Percentiles rank a stretch among this genome's conserved stretches.
These are phyloP conservation scores for Choloepus didactylus DNA, from an alignment of 2,797 vertebrate species.

Conservation along the genomic window DNA sequence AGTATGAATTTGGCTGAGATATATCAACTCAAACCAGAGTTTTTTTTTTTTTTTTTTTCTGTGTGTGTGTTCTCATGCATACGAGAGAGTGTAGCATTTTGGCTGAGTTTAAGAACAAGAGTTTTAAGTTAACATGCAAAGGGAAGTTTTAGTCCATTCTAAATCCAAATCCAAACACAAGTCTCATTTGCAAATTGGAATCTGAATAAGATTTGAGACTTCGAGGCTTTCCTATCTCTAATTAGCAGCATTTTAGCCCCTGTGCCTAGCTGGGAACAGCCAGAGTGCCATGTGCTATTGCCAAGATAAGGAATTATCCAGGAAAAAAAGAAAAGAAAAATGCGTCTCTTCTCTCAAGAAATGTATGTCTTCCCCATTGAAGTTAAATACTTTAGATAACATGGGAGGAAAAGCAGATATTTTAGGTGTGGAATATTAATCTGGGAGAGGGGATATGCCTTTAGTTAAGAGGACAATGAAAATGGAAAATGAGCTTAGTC, in stretches of 20 bases:
- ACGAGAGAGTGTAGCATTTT: not conserved
- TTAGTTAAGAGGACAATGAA: conserved; percentile 15
- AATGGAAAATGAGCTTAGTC: conserved; percentile 58
- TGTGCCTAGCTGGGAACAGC: conserved; percentile 15
- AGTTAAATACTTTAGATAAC: conserved; percentile 41
- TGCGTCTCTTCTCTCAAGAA: not conserved
- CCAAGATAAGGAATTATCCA: conserved; percentile 4
- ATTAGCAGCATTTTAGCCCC: conserved; percentile 56
- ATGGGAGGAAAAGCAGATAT: not conserved
- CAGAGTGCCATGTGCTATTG: not conserved
- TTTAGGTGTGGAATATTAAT: conserved; percentile 11
- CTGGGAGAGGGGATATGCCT: not conserved
- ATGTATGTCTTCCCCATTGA: not conserved
- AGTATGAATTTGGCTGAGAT: not conserved
- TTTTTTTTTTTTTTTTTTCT: not conserved
- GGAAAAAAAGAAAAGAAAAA: not conserved
- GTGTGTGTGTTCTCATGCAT: not conserved
- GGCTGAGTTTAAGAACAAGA: conserved; percentile 51
- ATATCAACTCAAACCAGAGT: not conserved
- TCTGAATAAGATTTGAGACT: conserved; percentile 16
- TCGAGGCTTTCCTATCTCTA: not conserved
- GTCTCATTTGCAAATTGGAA: conserved; percentile 65
- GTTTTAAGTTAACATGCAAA: conserved; percentile 12
- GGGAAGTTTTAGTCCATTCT: conserved; percentile 36
- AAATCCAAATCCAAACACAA: conserved; percentile 50